Conservation (phyloP, 2,888 invertebrate species). For the Kuschelorhynchus macadamiae region DNA sequence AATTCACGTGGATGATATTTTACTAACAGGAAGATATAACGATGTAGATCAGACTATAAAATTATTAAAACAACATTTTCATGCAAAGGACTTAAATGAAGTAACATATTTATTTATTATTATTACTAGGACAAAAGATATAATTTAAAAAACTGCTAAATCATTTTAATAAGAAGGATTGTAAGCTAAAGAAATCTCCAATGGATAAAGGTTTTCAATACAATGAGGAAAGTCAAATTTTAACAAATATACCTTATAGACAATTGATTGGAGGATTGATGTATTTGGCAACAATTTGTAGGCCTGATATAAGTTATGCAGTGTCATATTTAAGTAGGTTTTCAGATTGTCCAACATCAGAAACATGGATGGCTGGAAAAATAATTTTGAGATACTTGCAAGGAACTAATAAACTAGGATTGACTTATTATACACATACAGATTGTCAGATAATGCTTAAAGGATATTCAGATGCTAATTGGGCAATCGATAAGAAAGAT, state of each 20-base stretch:
- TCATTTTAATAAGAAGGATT: too few species aligned
- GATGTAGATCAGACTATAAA: background rate
- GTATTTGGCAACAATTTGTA: conserved; percentile 38
- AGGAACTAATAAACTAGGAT: conserved; percentile 37
- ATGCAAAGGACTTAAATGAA: conserved; percentile 5
- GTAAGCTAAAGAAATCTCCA: too few species aligned
- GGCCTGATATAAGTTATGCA: conserved; percentile 50
- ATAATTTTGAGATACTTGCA: conserved; percentile 47
- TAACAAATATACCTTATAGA: conserved; percentile 41
- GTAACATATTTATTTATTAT: conserved; percentile 6
- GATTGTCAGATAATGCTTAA: background rate
- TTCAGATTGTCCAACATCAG: conserved; percentile 37
- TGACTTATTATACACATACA: background rate
- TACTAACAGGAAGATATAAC: background rate
- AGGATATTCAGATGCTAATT: too few species aligned
- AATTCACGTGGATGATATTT: conserved; percentile 15
- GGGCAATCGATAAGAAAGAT: too few species aligned
- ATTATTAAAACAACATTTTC: conserved; percentile 3
- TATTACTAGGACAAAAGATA: conserved; percentile 20
- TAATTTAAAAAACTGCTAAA: background rate
- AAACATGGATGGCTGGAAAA: conserved; percentile 48
- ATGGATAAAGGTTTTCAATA: too few species aligned
- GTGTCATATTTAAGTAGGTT: conserved; percentile 47
- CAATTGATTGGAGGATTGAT: conserved; percentile 47
- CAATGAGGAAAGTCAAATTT: background rate